phyloP scores from a whole-genome alignment of 2,113 vertebrate genomes.

The Phalacrocorax brasilianus region DNA sequence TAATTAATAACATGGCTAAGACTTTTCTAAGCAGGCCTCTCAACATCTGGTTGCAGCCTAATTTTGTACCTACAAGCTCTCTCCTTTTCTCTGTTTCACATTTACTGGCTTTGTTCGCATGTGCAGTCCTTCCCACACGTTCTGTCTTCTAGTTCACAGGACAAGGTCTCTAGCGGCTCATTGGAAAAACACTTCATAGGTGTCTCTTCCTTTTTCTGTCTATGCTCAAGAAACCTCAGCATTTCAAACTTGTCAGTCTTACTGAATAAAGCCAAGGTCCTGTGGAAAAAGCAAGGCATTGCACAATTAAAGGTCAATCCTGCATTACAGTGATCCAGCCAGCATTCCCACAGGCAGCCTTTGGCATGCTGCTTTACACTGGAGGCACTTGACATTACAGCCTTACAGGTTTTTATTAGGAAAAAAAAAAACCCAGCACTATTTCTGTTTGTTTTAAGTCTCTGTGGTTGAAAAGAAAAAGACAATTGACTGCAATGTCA shows the following conservation, averaged over 20 bases:
- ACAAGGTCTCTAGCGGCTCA: background rate
- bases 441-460: background rate
- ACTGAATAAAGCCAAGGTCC: background rate
- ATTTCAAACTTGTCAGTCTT: background rate
- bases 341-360: background rate
- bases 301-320: background rate
- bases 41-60: background rate
- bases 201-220: background rate
- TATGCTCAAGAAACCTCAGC: background rate
- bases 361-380: fast-evolving
- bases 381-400: background rate
- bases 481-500: background rate
- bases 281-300: background rate
- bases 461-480: background rate
- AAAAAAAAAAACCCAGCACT: background rate
- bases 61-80: background rate
- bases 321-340: background rate
- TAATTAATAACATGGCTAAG: background rate
- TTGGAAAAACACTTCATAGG: background rate
- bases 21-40: background rate
- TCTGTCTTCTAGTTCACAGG: background rate
- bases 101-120: background rate
- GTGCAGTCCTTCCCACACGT: background rate
- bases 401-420: background rate
- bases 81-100: background rate